These are phyloP conservation scores for Nephrotoma flavescens DNA, from an alignment of 2,888 invertebrate genomes.

Conservation along the genomic window DNA sequence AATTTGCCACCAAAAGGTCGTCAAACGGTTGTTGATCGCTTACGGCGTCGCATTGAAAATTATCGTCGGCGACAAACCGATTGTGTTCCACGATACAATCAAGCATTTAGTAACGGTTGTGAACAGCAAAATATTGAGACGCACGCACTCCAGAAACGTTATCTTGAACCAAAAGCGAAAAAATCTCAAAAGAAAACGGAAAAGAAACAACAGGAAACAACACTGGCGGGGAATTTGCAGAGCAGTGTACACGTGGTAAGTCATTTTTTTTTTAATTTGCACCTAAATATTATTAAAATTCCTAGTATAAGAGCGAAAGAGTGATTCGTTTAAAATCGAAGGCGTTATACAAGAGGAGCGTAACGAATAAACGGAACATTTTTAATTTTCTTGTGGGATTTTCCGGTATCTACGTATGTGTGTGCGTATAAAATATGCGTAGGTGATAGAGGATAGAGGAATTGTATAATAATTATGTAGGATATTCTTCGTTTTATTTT, in stretches of 20 bases:
- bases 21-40: conserved; percentile 74
- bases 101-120: conserved; percentile 71
- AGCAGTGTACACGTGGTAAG: conserved; percentile 66
- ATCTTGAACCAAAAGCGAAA: conserved; percentile 81
- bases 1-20: conserved; percentile 55
- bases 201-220: conserved; percentile 39
- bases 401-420: background rate
- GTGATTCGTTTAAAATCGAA: background rate
- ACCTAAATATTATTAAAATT: background rate
- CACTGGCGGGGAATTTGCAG: conserved; percentile 38
- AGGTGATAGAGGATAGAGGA: background rate
- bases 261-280: conserved; percentile 12
- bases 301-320: background rate
- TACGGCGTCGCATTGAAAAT: conserved; percentile 71
- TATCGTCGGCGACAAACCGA: conserved; percentile 76
- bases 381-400: background rate
- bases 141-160: conserved; percentile 71
- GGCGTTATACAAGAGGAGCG: background rate
- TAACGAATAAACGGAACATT: background rate
- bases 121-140: conserved; percentile 88
- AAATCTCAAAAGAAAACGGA: conserved; percentile 72
- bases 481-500: background rate
- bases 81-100: conserved; percentile 76
- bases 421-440: background rate
- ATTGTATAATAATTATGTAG: background rate